Base-by-base conservation (phyloP, 2,113 vertebrate species). In the Strigops habroptila region DNA sequence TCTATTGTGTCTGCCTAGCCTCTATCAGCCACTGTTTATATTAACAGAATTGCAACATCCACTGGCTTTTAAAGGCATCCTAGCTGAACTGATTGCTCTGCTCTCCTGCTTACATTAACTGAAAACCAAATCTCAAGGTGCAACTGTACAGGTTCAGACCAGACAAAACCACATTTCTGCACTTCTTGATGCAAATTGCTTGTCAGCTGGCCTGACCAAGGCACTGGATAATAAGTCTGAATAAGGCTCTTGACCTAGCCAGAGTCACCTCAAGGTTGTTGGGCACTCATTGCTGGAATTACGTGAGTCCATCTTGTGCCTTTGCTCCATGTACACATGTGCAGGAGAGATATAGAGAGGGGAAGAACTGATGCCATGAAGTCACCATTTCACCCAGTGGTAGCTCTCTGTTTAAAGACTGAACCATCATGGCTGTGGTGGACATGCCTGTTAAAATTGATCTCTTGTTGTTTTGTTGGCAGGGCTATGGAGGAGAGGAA, bases 401-500 rank as follows among this genome's bases (percentile, higher is more conserved):
- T 35, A 71, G 39, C 7, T 60, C 25, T 75, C 21, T 57, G 28
- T 86, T 84, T 68, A 74, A 86, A 79, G 46, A 84, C 22, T 22
- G 15, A 80, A 78, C 23, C 43, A 85, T 75, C 22, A 35, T 55
- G 44, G 28, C 43, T 49, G 12, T 70, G 68, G 11, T 78, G n/a
- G 43, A 28, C 65, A 53, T 78, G 28, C 5, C 55, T 87, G 53
- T 84, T 90, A 69, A 93, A 96, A 75, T 2, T 93, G 41, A 78
- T 87, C 35, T 90, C 87, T 83, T 68, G 62, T 93, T 96, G 95
- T 93, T 97, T 91, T 95, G 49, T 96, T 91, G 9, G 77, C 97
- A 99, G 99, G 99, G 99, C 93, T 99, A 99, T 35, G 98, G 98
- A 90, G 99, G 98, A 89, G 98, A 99, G 96, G 99, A 99, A 91